These are phyloP conservation scores for Phortica okadai DNA, from an alignment of 2,888 invertebrate species.

Conservation along the genomic window DNA sequence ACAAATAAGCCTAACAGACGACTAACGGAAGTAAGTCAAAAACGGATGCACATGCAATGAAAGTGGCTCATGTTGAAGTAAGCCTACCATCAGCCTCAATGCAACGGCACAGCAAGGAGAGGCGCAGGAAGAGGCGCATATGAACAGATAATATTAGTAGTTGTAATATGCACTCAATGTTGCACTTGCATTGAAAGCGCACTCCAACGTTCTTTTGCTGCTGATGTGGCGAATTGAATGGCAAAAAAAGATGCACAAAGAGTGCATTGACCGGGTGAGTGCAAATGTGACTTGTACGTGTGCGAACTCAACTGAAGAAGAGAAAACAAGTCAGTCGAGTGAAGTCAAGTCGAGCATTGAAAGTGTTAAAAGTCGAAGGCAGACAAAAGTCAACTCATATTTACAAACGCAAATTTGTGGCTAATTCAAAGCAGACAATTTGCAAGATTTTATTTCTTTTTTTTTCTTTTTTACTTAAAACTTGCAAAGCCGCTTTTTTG, in stretches of 20 bases:
- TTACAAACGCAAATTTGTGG: slow-evolving; percentile 22
- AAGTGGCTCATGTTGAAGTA: not conserved
- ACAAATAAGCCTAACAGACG: not conserved
- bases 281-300: not conserved
- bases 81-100: not conserved
- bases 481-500: slow-evolving; percentile 24
- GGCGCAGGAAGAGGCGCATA: too few relatives aligned
- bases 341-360: slow-evolving; percentile 35
- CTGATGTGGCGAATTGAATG: not conserved
- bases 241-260: not conserved
- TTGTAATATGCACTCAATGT: not conserved
- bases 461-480: not conserved
- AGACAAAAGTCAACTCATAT: not conserved
- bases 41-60: not conserved
- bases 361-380: slow-evolving; percentile 43
- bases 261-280: slow-evolving; percentile 9
- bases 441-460: slow-evolving; percentile 28
- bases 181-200: not conserved
- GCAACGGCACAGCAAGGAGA: not conserved
- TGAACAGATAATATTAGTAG: not conserved
- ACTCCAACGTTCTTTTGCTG: not conserved
- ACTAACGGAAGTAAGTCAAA: not conserved
- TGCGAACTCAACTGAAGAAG: too few relatives aligned
- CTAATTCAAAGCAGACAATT: not conserved
- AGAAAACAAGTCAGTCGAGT: not conserved